Base-by-base conservation (phyloP, 2,888 invertebrate species). In the Nephrotoma flavescens region DNA sequence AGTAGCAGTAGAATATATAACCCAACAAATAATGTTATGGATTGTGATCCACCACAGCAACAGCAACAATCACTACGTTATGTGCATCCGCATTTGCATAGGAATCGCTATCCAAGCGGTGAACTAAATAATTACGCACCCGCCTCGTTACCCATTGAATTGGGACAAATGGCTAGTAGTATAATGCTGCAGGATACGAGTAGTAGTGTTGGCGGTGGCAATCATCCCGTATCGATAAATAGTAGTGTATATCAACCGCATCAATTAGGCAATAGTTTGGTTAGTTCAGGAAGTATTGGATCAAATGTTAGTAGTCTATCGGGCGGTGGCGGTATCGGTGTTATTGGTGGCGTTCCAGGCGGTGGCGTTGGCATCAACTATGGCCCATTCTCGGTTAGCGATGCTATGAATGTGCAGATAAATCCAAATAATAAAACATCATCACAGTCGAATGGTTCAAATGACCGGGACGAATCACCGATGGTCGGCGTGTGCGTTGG, bases 401-500 rank as follows among this genome's bases (percentile, higher is more conserved):
- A 87, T 57, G 87, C 47, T 19, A 84, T 84, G 84, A 84, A 83
- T 41, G 83, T 83, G 4, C 83, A 83, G 41, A 83, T 83, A 83
- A 83, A 41, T 42, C 47, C 45, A 45, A 47, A 86, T 41, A 83
- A 44, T 44, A 84, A 47, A 87, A 57, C 84, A 45, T 41, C 85
- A 86, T 44, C 86, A 86, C 84, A 45, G 52, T 86, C 90, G 90
- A 87, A 90, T 90, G 89, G 90, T 89, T 87, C 90, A 89, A 87
- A 92, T 89, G 93, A 93, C 89, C 91, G 94, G 88, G 95, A 95
- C 89, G 95, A 95, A 90, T 95, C 95, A 90, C 96, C 96, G 89
- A 96, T 97, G 96, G 95, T 97, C 90, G 96, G 95, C 88, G 97
- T 97, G 89, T 97, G 97, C 92, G 95, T 97, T 91, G 96, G 96